These are phyloP conservation scores for Enteromius viviparus DNA, from an alignment of 2,797 vertebrate genomes.

Conservation along the genomic window DNA sequence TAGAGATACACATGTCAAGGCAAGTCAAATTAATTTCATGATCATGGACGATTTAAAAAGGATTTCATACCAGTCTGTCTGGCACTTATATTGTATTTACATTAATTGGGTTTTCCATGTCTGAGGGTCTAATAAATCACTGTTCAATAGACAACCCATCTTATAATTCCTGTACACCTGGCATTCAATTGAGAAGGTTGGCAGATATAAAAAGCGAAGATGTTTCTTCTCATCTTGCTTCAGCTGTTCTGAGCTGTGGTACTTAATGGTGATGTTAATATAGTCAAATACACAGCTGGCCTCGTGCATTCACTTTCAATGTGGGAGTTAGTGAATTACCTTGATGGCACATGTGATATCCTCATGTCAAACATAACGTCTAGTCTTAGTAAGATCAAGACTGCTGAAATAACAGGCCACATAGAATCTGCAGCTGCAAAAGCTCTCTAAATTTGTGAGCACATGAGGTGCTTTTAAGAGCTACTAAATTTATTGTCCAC, in stretches of 20 bases:
- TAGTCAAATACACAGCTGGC: slow-evolving; percentile 7
- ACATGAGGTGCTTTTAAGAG: background rate
- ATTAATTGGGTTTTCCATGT: slow-evolving; percentile 61
- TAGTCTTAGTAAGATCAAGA: slow-evolving; percentile 9
- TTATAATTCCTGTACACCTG: slow-evolving; percentile 38
- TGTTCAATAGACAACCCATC: slow-evolving; percentile 49
- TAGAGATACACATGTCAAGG: slow-evolving; percentile 62
- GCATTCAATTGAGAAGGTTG: slow-evolving; percentile 17
- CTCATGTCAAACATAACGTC: background rate
- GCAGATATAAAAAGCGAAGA: slow-evolving; percentile 31
- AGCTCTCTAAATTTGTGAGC: background rate
- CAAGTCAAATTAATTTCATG: slow-evolving; percentile 61
- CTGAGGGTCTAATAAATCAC: slow-evolving; percentile 58
- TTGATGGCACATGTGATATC: slow-evolving; percentile 8
- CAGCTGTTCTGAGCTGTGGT: slow-evolving; percentile 26
- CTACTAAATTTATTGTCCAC: background rate
- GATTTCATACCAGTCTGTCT: slow-evolving; percentile 56
- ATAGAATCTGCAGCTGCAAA: background rate
- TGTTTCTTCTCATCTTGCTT: slow-evolving; percentile 21
- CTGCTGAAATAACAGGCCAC: background rate
- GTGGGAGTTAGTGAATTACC: slow-evolving; percentile 26
- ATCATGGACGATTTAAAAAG: slow-evolving; percentile 55
- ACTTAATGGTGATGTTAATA: slow-evolving; percentile 39
- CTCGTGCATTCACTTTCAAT: background rate
- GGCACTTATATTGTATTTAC: slow-evolving; percentile 52